Base-by-base conservation (phyloP, 2,797 vertebrate species). In the Platalea minor region DNA sequence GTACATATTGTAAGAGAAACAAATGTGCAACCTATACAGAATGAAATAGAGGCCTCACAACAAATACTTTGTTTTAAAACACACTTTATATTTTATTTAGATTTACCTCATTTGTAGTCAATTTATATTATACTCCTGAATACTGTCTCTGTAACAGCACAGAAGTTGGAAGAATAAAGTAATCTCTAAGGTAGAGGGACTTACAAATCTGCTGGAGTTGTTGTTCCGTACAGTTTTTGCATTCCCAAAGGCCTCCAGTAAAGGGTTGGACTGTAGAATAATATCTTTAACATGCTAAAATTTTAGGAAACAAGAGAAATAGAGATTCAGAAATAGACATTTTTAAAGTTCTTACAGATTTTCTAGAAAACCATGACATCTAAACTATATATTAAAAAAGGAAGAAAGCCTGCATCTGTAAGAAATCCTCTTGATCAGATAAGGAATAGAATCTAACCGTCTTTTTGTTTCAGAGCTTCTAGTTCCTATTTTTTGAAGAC, bases 211-310 rank as follows among this genome's bases (percentile, higher is more conserved):
- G 98, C 99, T 99, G 97, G 99, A 99, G 97, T 99, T 99, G 98
- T 99, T 99, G 98, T 99, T 99, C 85, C 99, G 98, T 41, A 99
- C 98, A 0, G 99, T 99, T 98, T 99, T 99, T 96, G 99, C 99
- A 2, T 99, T 99, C 67, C 99, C 99, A 24, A 99, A 99, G 89
- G 99, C 99, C 95, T 99, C 99, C 46, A 99, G 97, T 91, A 99
- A 98, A 7, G 99, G 99, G 96, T 99, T 99, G 96, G 99, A 99
- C 96, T 99, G 99, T 16, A 99, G 98, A 96, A 99, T 99, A 96
- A 99, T 99, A 96, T 99, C 99, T 98, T 99, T 99, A 97, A 99
- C 99, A 14, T 99, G 99, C 99, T 99, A 98, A 59, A 91, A 90
- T 86, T 81, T 90, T 50, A 78, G 85, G 41, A 94, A 91, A 88